Percentiles rank a stretch among this genome's conserved stretches.
phyloP scores from a whole-genome alignment of 2,888 invertebrate species.

The Tupiocoris notatus region DNA sequence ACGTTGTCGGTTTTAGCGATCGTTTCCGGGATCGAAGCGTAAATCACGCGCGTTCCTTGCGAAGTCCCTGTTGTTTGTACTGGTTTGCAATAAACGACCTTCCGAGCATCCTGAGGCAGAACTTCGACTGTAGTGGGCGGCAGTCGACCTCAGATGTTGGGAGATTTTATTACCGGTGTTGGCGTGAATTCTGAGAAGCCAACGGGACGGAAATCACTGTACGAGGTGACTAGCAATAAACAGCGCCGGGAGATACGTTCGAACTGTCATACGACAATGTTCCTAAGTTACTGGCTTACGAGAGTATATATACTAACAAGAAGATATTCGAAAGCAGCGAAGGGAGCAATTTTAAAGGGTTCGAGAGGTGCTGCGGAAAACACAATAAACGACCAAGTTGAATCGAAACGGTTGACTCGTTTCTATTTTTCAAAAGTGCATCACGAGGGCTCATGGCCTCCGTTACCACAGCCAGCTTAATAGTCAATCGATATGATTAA shows the following conservation, averaged over 20 bases:
- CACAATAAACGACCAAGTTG: too few species aligned
- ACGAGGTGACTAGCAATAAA: not conserved
- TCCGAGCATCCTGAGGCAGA: not conserved
- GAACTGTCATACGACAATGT: not conserved
- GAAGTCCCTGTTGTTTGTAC: not conserved
- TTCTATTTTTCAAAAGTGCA: too few species aligned
- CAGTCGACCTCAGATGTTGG: not conserved
- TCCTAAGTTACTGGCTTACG: not conserved
- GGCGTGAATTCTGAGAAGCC: not conserved
- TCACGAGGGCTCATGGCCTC: too few species aligned
- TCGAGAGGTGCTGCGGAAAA: too few species aligned
- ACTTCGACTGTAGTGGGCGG: not conserved
- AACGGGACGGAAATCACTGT: not conserved
- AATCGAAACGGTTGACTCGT: too few species aligned
- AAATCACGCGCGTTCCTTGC: not conserved
- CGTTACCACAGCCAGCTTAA: too few species aligned
- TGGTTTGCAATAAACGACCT: not conserved
- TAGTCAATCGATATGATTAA: too few species aligned
- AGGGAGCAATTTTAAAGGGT: not conserved
- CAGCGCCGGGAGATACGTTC: not conserved
- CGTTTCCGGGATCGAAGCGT: not conserved
- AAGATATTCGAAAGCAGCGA: not conserved
- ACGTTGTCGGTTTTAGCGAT: not conserved
- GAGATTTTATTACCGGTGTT: not conserved
- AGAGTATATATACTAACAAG: not conserved